Percentiles rank a stretch among this genome's conserved stretches.
Conservation (phyloP, 2,888 invertebrate genomes). For the Thelaira solivaga region DNA sequence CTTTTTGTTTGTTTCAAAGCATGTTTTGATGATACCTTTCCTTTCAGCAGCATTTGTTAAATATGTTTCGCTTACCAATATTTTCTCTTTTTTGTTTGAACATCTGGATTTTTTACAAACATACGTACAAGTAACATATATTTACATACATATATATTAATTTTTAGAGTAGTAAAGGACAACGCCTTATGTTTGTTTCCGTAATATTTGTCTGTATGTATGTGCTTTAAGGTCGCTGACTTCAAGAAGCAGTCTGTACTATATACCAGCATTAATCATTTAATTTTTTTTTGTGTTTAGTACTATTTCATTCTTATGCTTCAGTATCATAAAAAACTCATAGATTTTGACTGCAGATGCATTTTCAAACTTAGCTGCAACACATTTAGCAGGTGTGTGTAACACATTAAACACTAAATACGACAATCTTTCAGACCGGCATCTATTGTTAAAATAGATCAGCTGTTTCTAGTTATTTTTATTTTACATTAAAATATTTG, state of each 20-base stretch:
- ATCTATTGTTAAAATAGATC: conserved; percentile 14
- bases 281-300: conserved; percentile 4
- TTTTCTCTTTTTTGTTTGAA: too few relatives aligned
- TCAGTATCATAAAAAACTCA: conserved; percentile 4
- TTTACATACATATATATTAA: not conserved
- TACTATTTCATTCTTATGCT: conserved; percentile 4
- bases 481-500: not conserved
- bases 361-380: not conserved
- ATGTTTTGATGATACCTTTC: conserved; percentile 8
- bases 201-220: too few relatives aligned
- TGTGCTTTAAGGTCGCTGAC: conserved; percentile 41
- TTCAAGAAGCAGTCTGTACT: not conserved
- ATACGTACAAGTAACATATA: not conserved
- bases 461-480: conserved; percentile 46
- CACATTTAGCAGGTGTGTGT: not conserved
- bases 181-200: conserved; percentile 41
- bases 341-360: conserved; percentile 2
- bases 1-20: not conserved
- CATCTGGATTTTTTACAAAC: conserved; percentile 22
- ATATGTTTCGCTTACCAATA: conserved; percentile 1
- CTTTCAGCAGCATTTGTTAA: conserved; percentile 27
- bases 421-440: not conserved
- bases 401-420: not conserved
- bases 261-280: conserved; percentile 17
- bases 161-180: conserved; percentile 1